A percentile compares a stretch with the other conserved stretches of the same genome.
phyloP scores from a whole-genome alignment of 1,140 invertebrate species.

The Trachymyrmex septentrionalis region DNA sequence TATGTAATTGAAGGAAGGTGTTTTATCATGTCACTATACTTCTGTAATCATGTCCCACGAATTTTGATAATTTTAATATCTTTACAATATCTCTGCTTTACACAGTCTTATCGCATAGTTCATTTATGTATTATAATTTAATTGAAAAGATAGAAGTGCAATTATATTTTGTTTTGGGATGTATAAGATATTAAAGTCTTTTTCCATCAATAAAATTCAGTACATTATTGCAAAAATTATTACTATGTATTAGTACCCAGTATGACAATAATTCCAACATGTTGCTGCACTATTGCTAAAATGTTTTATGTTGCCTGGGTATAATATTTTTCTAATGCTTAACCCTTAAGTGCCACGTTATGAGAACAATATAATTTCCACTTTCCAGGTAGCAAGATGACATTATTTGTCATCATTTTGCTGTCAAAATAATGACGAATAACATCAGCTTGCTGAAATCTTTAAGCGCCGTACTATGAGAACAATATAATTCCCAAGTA shows the following conservation, averaged over 20 bases:
- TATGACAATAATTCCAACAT: no score
- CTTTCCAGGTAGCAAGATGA: no score
- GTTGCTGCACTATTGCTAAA: no score
- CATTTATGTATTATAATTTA: not conserved
- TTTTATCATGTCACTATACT: not conserved
- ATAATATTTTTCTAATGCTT: no score
- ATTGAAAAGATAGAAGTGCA: not conserved
- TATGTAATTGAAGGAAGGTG: not conserved
- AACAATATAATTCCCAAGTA: no score
- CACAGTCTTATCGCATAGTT: not conserved
- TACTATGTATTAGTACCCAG: not conserved
- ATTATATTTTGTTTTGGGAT: not conserved
- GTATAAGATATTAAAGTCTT: not conserved
- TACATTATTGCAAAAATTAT: not conserved
- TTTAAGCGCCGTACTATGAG: no score
- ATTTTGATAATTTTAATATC: not conserved
- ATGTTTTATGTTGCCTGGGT: no score
- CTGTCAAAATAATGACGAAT: no score
- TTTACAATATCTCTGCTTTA: not conserved
- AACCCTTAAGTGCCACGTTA: no score
- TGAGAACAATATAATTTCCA: no score
- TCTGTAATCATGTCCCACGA: not conserved
- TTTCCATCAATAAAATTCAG: not conserved
- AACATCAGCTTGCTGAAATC: no score
- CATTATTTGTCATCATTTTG: no score